Conservation (phyloP, 2,113 vertebrate genomes). For the Ranitomeya variabilis region DNA sequence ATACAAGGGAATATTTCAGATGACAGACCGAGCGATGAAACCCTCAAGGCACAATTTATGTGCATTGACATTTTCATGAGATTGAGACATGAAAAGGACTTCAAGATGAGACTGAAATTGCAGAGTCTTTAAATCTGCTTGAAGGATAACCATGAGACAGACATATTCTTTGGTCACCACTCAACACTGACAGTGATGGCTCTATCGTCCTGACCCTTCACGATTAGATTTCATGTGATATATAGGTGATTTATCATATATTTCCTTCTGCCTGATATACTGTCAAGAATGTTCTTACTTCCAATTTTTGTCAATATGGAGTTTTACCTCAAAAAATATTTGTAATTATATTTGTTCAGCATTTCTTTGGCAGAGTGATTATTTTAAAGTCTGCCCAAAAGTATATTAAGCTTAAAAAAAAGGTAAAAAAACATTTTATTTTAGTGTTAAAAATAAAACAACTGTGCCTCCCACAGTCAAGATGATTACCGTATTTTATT, state of each 20-base stretch:
- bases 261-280: background rate
- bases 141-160: conserved; percentile 41
- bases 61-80: conserved; percentile 48
- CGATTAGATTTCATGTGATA: background rate
- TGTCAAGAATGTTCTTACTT: background rate
- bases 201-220: background rate
- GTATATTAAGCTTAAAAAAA: too few relatives aligned
- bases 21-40: conserved; percentile 8
- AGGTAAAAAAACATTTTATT: background rate
- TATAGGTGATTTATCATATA: background rate
- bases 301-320: background rate
- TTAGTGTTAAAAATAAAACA: background rate
- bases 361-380: background rate
- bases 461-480: too few relatives aligned
- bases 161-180: background rate
- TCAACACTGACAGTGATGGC: background rate
- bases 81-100: conserved; percentile 53
- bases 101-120: conserved; percentile 51
- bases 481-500: too few relatives aligned
- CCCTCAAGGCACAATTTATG: conserved; percentile 47
- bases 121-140: conserved; percentile 42
- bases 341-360: background rate
- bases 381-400: background rate
- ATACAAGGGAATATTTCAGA: conserved; percentile 32
- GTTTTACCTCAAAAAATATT: background rate